Evolutionary conservation across 2,797 vertebrate genomes (phyloP).

Genomic region (Silurus aristotelis): DNA sequence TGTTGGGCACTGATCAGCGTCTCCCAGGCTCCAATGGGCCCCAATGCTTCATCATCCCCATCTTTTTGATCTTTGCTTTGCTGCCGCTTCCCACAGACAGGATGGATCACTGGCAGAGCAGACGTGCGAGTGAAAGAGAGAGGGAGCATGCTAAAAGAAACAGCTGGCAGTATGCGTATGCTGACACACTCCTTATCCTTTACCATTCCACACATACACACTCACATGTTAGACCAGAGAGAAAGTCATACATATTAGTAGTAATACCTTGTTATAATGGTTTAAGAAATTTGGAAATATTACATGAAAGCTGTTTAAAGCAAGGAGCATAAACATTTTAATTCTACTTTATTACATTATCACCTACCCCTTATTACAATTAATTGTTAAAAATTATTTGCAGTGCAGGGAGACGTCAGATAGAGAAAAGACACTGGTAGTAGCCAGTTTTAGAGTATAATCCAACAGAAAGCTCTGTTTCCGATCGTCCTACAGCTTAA

Average conservation of each 20-base stretch:
- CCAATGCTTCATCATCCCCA: conserved; percentile 75
- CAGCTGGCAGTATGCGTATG: conserved; percentile 72
- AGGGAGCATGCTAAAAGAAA: conserved; percentile 73
- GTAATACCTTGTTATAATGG: background rate
- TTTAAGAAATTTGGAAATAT: conserved; percentile 9
- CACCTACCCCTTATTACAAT: background rate
- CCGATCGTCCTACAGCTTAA: conserved; percentile 71
- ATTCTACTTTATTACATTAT: background rate
- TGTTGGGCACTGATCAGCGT: conserved; percentile 84
- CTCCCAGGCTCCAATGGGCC: conserved; percentile 80
- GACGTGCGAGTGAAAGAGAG: conserved; percentile 60
- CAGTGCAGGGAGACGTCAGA: background rate
- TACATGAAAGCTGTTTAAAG: background rate
- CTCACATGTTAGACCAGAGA: conserved; percentile 21
- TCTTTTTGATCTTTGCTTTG: conserved; percentile 81
- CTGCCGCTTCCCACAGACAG: conserved; percentile 84
- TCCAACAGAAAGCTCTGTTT: conserved; percentile 63
- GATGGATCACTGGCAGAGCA: conserved; percentile 72
- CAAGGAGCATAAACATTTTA: background rate
- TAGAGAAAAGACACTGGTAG: background rate
- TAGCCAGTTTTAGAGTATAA: background rate
- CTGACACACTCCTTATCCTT: conserved; percentile 73
- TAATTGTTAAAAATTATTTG: background rate
- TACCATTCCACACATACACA: conserved; percentile 61
- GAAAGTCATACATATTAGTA: background rate